Evolutionary conservation across 2,113 vertebrate species (phyloP).

Genomic region (Chaetorhynchus papuensis): DNA sequence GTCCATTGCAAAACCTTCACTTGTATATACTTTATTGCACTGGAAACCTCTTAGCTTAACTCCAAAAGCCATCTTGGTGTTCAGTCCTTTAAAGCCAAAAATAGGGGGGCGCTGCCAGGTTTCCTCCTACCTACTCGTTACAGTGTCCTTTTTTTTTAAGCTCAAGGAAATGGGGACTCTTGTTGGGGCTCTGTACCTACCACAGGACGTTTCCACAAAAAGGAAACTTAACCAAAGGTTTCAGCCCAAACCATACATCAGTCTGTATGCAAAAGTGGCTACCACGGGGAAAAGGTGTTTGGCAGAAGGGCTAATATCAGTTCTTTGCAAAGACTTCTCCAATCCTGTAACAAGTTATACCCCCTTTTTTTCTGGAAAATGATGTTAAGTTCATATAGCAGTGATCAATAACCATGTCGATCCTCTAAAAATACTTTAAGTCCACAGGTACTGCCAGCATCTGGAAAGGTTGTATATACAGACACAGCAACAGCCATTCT

Average conservation of each 20-base stretch:
- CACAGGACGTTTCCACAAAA: slow-evolving; percentile 79
- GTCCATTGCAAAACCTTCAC: slow-evolving; percentile 88
- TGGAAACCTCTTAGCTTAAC: slow-evolving; percentile 84
- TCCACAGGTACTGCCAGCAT: slow-evolving; percentile 87
- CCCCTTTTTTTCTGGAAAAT: slow-evolving; percentile 78
- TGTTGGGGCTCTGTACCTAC: slow-evolving; percentile 86
- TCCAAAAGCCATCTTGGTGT: slow-evolving; percentile 84
- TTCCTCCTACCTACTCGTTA: slow-evolving; percentile 83
- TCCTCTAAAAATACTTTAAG: slow-evolving; percentile 87
- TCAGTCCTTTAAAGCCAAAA: slow-evolving; percentile 89
- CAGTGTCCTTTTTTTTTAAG: slow-evolving; percentile 75
- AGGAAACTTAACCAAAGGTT: slow-evolving; percentile 81
- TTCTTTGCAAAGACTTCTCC: slow-evolving; percentile 88
- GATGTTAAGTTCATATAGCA: slow-evolving; percentile 87
- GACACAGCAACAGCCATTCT: slow-evolving; percentile 86
- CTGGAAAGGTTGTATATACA: slow-evolving; percentile 80
- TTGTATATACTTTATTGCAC: slow-evolving; percentile 80
- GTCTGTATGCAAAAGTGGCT: slow-evolving; percentile 84
- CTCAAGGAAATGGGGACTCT: slow-evolving; percentile 76
- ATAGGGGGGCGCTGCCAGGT: slow-evolving; percentile 81
- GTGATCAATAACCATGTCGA: slow-evolving; percentile 85
- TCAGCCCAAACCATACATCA: slow-evolving; percentile 80
- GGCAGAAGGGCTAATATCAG: slow-evolving; percentile 81
- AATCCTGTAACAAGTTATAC: slow-evolving; percentile 83
- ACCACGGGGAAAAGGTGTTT: slow-evolving; percentile 75